Percentiles rank a stretch among this genome's conserved stretches.
These are phyloP conservation scores for Metallyticus violacea DNA, from an alignment of 2,888 invertebrate species.

Conservation along the genomic window DNA sequence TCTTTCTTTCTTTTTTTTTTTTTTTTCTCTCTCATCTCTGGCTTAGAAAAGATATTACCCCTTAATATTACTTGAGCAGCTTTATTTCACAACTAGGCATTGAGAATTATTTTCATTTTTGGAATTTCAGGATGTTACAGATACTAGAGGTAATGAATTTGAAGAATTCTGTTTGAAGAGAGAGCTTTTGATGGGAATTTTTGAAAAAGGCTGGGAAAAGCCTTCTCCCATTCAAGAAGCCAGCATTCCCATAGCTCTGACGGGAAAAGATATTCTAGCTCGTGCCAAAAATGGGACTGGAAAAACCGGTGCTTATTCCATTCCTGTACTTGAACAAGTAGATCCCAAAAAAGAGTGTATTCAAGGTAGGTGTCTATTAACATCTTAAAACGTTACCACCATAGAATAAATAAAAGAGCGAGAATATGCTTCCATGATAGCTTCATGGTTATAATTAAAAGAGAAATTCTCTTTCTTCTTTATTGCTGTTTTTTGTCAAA, in stretches of 20 bases:
- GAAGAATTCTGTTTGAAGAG: constrained; percentile 98
- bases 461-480: too few relatives aligned
- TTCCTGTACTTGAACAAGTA: constrained; percentile 95
- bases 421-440: too few relatives aligned
- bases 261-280: constrained; percentile 96
- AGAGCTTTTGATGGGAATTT: constrained; percentile 98
- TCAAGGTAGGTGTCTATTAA: constrained; percentile 62
- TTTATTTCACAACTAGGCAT: too few relatives aligned
- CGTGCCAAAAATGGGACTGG: constrained; percentile 99
- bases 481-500: too few relatives aligned
- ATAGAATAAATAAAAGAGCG: too few relatives aligned
- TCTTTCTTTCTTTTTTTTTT: too few relatives aligned
- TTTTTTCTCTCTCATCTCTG: too few relatives aligned
- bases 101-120: background rate
- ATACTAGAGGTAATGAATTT: constrained; percentile 98
- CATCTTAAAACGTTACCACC: too few relatives aligned
- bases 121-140: constrained; percentile 87
- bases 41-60: too few relatives aligned
- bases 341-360: constrained; percentile 87
- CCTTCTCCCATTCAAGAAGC: constrained; percentile 99
- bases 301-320: constrained; percentile 99
- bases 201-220: constrained; percentile 99
- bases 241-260: constrained; percentile 96
- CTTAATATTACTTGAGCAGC: too few relatives aligned
- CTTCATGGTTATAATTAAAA: too few relatives aligned